Evolutionary conservation across 2,888 invertebrate species (phyloP).

Genomic region (Dicyrtoma fusca): DNA sequence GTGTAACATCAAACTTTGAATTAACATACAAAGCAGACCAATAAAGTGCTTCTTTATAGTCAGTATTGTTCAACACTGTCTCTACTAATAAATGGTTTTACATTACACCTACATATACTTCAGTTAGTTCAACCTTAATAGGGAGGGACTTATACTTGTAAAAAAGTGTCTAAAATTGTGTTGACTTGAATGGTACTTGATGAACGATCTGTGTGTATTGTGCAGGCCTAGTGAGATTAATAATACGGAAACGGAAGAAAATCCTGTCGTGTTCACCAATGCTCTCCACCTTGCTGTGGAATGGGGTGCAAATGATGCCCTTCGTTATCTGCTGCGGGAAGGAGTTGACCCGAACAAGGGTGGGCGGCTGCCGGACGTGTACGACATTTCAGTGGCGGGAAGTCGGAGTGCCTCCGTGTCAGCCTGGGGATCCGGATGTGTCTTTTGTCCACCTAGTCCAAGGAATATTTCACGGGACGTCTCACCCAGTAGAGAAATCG

Average conservation of each 20-base stretch:
- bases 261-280: slow-evolving; percentile 63
- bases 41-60: no score
- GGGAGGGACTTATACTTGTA: no score
- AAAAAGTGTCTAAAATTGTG: neutral
- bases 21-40: no score
- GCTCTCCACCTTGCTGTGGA: slow-evolving; percentile 67
- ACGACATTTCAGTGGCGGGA: slow-evolving; percentile 56
- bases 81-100: no score
- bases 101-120: no score
- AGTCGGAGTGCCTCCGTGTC: slow-evolving; percentile 56
- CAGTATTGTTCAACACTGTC: no score
- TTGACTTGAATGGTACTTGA: neutral
- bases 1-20: no score
- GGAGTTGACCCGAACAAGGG: slow-evolving; percentile 66
- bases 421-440: slow-evolving; percentile 57
- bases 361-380: slow-evolving; percentile 59
- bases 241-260: slow-evolving; percentile 58
- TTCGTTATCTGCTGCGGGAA: slow-evolving; percentile 64
- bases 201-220: no score
- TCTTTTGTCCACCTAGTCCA: slow-evolving; percentile 57
- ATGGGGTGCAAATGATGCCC: slow-evolving; percentile 64
- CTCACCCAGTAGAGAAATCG: slow-evolving; percentile 55
- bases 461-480: slow-evolving; percentile 55
- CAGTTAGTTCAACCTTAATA: no score
- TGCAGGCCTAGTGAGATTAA: slow-evolving; percentile 57